phyloP scores from a whole-genome alignment of 2,888 invertebrate species.

The Tenodera sinensis region DNA sequence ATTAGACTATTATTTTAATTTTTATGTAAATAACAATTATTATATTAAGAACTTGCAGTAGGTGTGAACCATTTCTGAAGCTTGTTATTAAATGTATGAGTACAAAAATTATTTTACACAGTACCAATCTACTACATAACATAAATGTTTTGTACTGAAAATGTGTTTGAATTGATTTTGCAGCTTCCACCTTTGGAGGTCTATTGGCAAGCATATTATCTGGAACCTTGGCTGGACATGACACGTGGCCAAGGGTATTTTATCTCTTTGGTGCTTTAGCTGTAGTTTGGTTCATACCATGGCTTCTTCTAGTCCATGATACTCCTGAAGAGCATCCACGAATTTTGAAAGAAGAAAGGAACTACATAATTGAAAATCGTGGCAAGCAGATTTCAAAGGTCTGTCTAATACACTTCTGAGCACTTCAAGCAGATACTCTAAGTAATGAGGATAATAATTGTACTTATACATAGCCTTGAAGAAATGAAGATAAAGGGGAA shows the following conservation, averaged over 20 bases:
- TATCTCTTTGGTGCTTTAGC: slow-evolving; percentile 37
- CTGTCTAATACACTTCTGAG: not conserved
- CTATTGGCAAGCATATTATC: not conserved
- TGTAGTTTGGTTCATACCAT: slow-evolving; percentile 46
- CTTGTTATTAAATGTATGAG: too few relatives aligned
- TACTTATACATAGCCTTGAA: not conserved
- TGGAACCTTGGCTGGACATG: slow-evolving; percentile 51
- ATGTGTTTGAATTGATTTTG: not conserved
- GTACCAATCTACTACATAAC: too few relatives aligned
- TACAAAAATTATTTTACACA: too few relatives aligned
- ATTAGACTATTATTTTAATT: too few relatives aligned
- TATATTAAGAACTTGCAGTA: too few relatives aligned
- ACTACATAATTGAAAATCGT: slow-evolving; percentile 4
- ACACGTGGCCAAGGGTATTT: slow-evolving; percentile 37
- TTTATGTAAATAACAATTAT: too few relatives aligned
- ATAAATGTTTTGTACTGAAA: too few relatives aligned
- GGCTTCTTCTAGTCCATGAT: slow-evolving; percentile 48
- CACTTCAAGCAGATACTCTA: not conserved
- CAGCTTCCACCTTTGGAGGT: not conserved
- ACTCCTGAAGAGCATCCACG: slow-evolving; percentile 48
- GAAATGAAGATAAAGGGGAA: too few relatives aligned
- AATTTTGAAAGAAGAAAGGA: slow-evolving; percentile 44
- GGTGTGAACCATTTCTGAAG: too few relatives aligned
- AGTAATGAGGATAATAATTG: not conserved
- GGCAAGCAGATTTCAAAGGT: not conserved